These are phyloP conservation scores for Epinephelus cyanopodus DNA, from an alignment of 2,113 vertebrate species.

Conservation along the genomic window DNA sequence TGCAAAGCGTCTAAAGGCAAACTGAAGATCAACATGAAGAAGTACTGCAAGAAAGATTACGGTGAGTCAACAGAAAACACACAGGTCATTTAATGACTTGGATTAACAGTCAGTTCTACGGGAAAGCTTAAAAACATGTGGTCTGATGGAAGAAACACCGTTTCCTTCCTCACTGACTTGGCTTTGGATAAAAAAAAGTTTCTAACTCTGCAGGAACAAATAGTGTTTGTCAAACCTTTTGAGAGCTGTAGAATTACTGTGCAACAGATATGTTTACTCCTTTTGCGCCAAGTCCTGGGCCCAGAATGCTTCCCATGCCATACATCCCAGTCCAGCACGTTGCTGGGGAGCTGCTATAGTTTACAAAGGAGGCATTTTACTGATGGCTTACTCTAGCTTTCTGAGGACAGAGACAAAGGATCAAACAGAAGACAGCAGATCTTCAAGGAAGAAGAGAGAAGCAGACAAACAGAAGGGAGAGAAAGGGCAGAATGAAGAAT, in stretches of 20 bases:
- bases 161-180: conserved; percentile 6
- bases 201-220: not conserved
- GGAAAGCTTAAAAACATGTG: conserved; percentile 44
- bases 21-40: conserved; percentile 99
- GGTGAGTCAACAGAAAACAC: conserved; percentile 86
- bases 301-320: conserved; percentile 1
- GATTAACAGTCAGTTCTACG: not conserved
- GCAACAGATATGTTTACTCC: not conserved
- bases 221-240: not conserved
- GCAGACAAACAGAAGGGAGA: conserved; percentile 36
- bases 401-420: conserved; percentile 72
- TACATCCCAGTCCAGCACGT: conserved; percentile 3
- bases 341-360: conserved; percentile 45
- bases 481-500: conserved; percentile 49
- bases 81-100: conserved; percentile 5
- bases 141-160: conserved; percentile 21
- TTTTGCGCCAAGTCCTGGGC: no score
- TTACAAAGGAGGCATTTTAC: conserved; percentile 56
- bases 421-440: conserved; percentile 70
- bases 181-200: not conserved
- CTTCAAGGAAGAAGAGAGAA: conserved; percentile 51
- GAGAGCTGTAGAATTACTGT: not conserved
- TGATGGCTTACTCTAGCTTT: conserved; percentile 78
- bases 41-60: conserved; percentile 99
- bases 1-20: conserved; percentile 99